These are phyloP conservation scores for Mandrillus leucophaeus DNA, from an alignment of 2,113 vertebrate species.

Conservation along the genomic window DNA sequence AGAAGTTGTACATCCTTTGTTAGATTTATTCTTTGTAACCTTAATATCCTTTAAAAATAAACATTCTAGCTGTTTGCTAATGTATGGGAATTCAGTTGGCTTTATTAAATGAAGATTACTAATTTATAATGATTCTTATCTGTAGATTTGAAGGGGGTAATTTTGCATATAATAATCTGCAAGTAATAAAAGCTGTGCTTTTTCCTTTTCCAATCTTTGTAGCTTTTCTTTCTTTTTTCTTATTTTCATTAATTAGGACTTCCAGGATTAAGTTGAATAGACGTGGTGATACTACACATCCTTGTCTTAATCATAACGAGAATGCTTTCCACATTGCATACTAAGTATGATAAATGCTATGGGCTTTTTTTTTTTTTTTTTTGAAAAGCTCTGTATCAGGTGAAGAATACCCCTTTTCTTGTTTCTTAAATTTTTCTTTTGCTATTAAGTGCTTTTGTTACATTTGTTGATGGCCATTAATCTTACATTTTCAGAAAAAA, in stretches of 20 bases:
- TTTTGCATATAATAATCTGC: not conserved
- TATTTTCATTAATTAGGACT: not conserved
- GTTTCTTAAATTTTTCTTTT: not conserved
- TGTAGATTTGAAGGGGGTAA: not conserved
- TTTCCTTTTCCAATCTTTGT: not conserved
- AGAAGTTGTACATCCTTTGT: not conserved
- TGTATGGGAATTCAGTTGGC: not conserved
- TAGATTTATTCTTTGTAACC: slow-evolving; percentile 34
- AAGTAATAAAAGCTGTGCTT: not conserved
- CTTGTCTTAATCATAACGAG: not conserved
- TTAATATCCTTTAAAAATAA: slow-evolving; percentile 49
- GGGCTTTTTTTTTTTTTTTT: not conserved
- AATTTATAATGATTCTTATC: not conserved
- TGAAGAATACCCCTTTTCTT: not conserved
- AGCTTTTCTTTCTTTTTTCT: not conserved
- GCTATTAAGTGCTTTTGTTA: not conserved
- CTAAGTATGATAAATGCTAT: not conserved
- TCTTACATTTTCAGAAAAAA: not conserved
- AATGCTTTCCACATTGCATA: not conserved
- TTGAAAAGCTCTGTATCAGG: not conserved
- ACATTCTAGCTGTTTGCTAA: not conserved
- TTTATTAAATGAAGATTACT: not conserved
- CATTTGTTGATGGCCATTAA: not conserved
- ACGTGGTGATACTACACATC: not conserved
- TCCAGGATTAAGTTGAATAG: not conserved